Conservation (phyloP, 1,140 invertebrate species). For the Dreissena polymorpha region DNA sequence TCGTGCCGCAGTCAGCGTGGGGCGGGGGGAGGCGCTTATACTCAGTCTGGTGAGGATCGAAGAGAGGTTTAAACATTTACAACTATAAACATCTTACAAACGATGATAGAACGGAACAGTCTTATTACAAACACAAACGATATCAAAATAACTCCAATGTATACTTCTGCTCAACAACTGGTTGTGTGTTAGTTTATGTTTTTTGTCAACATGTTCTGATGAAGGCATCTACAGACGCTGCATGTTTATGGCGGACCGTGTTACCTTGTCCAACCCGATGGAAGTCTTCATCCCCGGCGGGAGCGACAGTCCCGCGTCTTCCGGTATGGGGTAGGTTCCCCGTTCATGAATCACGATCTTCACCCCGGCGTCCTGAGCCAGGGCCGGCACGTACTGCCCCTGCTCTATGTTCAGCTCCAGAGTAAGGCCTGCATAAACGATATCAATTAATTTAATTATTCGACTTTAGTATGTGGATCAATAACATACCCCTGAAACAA, state of each 20-base stretch:
- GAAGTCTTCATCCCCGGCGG: constrained; percentile 74
- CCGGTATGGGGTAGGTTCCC: constrained; percentile 76
- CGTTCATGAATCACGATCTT: constrained; percentile 76
- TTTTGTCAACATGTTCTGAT: too few species aligned
- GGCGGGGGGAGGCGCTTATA: constrained; percentile 62
- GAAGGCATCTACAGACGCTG: too few species aligned
- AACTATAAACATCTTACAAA: too few species aligned
- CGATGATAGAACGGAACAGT: too few species aligned
- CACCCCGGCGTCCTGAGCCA: constrained; percentile 75
- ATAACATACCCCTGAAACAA: too few species aligned
- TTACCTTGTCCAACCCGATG: constrained; percentile 72
- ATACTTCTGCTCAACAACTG: too few species aligned
- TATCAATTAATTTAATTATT: too few species aligned
- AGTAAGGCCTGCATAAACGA: constrained; percentile 70
- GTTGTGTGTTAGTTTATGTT: too few species aligned
- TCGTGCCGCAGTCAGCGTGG: constrained; percentile 63
- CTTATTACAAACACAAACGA: too few species aligned
- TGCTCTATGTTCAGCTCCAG: constrained; percentile 77
- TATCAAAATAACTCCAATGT: too few species aligned
- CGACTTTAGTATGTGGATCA: too few species aligned
- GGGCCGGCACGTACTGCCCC: constrained; percentile 72
- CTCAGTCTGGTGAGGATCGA: constrained; percentile 54
- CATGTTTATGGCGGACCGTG: too few species aligned
- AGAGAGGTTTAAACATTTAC: neutral
- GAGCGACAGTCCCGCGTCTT: constrained; percentile 78